Conservation (phyloP, 2,113 vertebrate species). For the Okapia johnstoni region DNA sequence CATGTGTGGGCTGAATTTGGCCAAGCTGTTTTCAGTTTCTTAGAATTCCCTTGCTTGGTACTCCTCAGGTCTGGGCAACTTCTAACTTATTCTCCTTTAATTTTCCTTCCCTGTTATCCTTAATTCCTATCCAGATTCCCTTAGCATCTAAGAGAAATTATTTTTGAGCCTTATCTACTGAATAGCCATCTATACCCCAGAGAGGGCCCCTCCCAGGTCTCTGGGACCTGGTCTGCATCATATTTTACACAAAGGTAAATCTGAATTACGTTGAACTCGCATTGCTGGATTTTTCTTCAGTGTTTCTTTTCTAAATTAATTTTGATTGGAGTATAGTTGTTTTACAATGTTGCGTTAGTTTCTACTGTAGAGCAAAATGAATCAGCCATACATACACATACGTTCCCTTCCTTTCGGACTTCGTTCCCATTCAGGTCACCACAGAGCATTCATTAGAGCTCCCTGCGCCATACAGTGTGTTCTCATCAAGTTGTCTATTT, state of each 20-base stretch:
- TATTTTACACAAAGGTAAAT: not conserved
- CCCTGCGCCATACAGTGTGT: not conserved
- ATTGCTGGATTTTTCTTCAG: not conserved
- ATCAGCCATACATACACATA: not conserved
- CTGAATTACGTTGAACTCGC: not conserved
- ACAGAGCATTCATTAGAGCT: not conserved
- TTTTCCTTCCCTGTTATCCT: not conserved
- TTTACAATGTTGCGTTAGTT: not conserved
- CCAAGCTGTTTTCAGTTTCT: not conserved
- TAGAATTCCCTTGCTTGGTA: not conserved
- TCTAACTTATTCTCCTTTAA: not conserved
- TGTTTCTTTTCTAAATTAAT: not conserved
- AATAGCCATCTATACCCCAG: not conserved
- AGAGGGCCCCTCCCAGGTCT: not conserved
- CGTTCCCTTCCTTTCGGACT: not conserved
- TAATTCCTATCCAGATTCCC: not conserved
- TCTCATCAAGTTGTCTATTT: not conserved
- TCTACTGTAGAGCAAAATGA: not conserved
- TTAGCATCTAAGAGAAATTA: not conserved
- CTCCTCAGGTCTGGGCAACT: not conserved
- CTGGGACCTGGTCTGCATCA: not conserved
- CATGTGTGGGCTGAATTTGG: not conserved
- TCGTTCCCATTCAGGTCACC: not conserved
- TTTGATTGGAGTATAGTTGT: rapidly evolving
- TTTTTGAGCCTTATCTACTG: not conserved